A percentile compares a stretch with the other conserved stretches of the same genome.
phyloP scores from a whole-genome alignment of 1,140 invertebrate species.

The Drosophila setifemur region DNA sequence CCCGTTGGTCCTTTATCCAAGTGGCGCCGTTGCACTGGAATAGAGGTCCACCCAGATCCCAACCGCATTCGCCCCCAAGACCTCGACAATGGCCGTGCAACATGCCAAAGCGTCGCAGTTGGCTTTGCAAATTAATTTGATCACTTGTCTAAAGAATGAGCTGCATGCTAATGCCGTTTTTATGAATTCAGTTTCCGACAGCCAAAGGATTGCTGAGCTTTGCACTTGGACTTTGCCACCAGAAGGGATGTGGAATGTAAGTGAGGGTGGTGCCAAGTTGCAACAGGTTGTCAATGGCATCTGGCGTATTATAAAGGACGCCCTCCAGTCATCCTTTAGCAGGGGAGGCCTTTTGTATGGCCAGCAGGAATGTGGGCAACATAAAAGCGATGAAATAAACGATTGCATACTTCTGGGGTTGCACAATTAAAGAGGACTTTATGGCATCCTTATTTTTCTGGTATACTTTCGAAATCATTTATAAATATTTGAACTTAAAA shows the following conservation, averaged over 20 bases:
- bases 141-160: slow-evolving; percentile 45
- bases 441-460: no score
- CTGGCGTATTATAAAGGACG: neutral
- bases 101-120: slow-evolving; percentile 40
- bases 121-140: slow-evolving; percentile 58
- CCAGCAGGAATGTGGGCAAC: slow-evolving; percentile 10
- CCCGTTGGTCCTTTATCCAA: slow-evolving; percentile 34
- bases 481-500: no score
- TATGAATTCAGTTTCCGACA: slow-evolving; percentile 55
- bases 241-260: neutral
- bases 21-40: slow-evolving; percentile 57
- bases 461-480: no score
- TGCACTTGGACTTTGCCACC: slow-evolving; percentile 33
- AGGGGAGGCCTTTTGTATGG: slow-evolving; percentile 26
- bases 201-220: slow-evolving; percentile 43
- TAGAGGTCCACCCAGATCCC: slow-evolving; percentile 4
- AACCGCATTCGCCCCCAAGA: neutral
- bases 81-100: slow-evolving; percentile 64
- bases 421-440: neutral
- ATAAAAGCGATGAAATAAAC: slow-evolving; percentile 5
- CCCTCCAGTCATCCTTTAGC: slow-evolving; percentile 12
- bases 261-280: neutral
- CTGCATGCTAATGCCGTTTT: slow-evolving; percentile 71
- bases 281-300: slow-evolving; percentile 45
- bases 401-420: slow-evolving; percentile 41